Evolutionary conservation across 2,797 vertebrate genomes (phyloP), one percentile per base, ranked within the genome.

Genomic region (Aldrovandia affinis): DNA sequence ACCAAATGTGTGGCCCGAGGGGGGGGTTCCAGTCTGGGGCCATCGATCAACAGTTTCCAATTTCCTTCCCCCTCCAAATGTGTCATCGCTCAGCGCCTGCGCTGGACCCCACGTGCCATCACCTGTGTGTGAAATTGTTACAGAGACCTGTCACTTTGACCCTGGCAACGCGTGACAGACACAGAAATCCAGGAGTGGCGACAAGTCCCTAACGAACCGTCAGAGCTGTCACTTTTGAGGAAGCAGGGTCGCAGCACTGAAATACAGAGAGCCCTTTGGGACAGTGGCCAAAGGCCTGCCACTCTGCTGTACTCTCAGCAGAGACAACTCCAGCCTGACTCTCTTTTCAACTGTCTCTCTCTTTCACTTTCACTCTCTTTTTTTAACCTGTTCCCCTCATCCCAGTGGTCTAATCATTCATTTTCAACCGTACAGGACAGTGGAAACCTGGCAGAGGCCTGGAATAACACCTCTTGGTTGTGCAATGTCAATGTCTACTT

Each of bases 71-170:
- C 79, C 55, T 2, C 22, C 70, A 39, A 4, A 15, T 55, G 54
- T 55, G 78, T 84, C 78, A 61, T 77, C 65, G 42, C 54, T 70
- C 28, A 1, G 36, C 10, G 20, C 2, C 28, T 3, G 61, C 33
- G 50, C 8, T 7, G 59, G 73, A 77, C 73, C 30, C 68, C 33
- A 5, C 28, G 33, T 7, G 25, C 73, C 28, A 7, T 77, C 36
- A 79, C 22, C 75, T 39, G 59, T 59, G 65, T 68, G 83, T 30
- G 44, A 78, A 78, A 59, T 47, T 81, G 44, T 78, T 70, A 80
- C 36, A 84, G 75, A 82, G 80, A 42, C 83, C 80, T 82, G 80
- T 84, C 80, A 68, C 83, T 86, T 82, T 68, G 70, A 79, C 73
- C 42, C 55, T 44, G 80, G 6, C 80, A 81, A 22, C 22, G 9